phyloP scores from a whole-genome alignment of 2,888 invertebrate species.

The Leucozona laternaria region DNA sequence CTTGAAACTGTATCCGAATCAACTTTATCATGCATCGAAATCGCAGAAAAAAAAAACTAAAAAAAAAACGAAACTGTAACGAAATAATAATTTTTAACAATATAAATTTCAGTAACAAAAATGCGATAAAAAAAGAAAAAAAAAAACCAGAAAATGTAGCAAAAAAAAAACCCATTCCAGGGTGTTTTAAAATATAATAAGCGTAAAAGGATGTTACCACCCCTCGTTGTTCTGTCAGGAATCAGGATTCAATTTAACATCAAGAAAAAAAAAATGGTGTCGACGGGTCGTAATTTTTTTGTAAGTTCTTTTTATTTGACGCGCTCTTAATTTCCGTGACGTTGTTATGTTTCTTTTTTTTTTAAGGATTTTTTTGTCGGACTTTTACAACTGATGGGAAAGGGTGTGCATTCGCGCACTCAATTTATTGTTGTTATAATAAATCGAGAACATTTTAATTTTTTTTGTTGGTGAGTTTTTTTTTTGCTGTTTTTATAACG shows the following conservation, averaged over 20 bases:
- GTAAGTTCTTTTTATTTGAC: conserved; percentile 69
- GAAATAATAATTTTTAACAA: conserved; percentile 59
- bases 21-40: conserved; percentile 65
- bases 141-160: conserved; percentile 10
- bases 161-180: conserved; percentile 57
- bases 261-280: conserved; percentile 71
- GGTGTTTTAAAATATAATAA: conserved; percentile 67
- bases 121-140: neutral
- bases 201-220: conserved; percentile 72
- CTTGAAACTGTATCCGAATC: conserved; percentile 71
- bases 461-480: conserved; percentile 42
- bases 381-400: neutral
- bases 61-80: conserved; percentile 48
- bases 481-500: conserved; percentile 51
- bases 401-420: conserved; percentile 64
- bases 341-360: conserved; percentile 67
- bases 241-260: conserved; percentile 70
- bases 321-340: conserved; percentile 76
- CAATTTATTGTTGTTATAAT: conserved; percentile 72
- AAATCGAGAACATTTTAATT: conserved; percentile 73
- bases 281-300: conserved; percentile 61
- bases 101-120: conserved; percentile 43
- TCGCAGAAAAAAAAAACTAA: conserved; percentile 22
- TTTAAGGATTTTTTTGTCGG: conserved; percentile 22
- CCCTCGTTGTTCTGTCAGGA: conserved; percentile 57